phyloP scores from a whole-genome alignment of 1,140 invertebrate genomes.

The Anastrepha obliqua region DNA sequence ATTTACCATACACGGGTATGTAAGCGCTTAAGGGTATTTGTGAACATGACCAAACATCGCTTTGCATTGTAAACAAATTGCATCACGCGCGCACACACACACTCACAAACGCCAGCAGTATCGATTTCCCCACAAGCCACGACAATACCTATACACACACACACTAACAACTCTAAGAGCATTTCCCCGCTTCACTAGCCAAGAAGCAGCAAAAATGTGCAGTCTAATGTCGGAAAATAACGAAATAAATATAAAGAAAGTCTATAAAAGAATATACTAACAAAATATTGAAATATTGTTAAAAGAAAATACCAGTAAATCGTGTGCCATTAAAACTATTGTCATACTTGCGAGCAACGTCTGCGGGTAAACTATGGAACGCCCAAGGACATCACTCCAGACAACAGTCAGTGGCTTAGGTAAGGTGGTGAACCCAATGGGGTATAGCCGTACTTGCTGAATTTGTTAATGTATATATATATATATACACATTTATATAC shows the following conservation, averaged over 20 bases:
- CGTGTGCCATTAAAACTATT: background rate
- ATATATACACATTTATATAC: too few species aligned
- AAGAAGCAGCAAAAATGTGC: too few species aligned
- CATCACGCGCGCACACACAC: background rate
- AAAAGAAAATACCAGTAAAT: background rate
- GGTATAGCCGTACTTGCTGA: background rate
- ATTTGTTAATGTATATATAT: too few species aligned
- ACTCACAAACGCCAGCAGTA: background rate
- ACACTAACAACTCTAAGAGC: too few species aligned
- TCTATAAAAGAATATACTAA: background rate
- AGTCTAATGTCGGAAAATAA: slow-evolving; percentile 2
- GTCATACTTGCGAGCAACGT: background rate
- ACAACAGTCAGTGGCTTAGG: background rate
- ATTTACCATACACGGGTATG: too few species aligned
- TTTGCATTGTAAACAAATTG: background rate
- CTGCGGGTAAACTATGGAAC: background rate
- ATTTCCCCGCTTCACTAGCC: too few species aligned
- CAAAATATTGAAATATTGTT: background rate
- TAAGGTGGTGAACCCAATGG: too few species aligned
- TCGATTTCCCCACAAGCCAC: background rate
- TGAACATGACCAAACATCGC: background rate
- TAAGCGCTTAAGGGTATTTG: background rate
- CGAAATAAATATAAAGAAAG: slow-evolving; percentile 14
- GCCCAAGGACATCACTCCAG: background rate
- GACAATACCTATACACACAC: too few species aligned